Base-by-base conservation (phyloP, 2,888 invertebrate species). In the Xestia ashworthii region DNA sequence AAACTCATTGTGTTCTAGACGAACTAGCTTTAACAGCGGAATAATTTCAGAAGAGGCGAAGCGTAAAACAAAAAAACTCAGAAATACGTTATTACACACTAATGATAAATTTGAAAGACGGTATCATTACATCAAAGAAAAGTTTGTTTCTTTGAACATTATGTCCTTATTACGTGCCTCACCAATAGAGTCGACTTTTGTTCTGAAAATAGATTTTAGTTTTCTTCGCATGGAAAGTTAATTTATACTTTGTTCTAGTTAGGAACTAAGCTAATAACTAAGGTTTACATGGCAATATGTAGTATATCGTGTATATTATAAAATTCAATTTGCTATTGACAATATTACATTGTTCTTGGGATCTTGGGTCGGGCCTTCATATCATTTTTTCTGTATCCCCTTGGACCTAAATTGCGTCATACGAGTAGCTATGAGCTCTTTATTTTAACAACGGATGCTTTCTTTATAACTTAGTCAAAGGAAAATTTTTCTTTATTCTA, bases 41-140 rank as follows among this genome's bases (percentile, higher is more conserved):
- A 87, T 76, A 84, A 74, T 77, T 79, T 50, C 64, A 55, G 58
- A 83, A 64, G 71, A 72, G 50, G 69, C 83, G 64, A 74, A 86
- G 70, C 80, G 70, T 84, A 55, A 74, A 75, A 82, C 71, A 66
- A 64, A 73, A n/a, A 74, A 82, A 70, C 19, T n/a, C 58, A 25
- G 38, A 58, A 70, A 64, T 62, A 66, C 44, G 19, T 64, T 82
- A 71, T 48, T 64, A 68, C 5, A 58, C 32, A 66, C 60, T 55
- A 55, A 65, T 44, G 3, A 44, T 55, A 44, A 53, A 62, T 75
- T 73, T 16, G 12, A 58, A 70, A 72, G 25, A 46, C 41, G 38
- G 0, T 81, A 70, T 44, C 55, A 55, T 65, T 65, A 32, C 58
- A 60, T 22, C 46, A 62, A 73, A 74, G 38, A 58, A 58, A 66